phyloP scores from a whole-genome alignment of 2,888 invertebrate species.

The Chaitophorus viminalis region DNA sequence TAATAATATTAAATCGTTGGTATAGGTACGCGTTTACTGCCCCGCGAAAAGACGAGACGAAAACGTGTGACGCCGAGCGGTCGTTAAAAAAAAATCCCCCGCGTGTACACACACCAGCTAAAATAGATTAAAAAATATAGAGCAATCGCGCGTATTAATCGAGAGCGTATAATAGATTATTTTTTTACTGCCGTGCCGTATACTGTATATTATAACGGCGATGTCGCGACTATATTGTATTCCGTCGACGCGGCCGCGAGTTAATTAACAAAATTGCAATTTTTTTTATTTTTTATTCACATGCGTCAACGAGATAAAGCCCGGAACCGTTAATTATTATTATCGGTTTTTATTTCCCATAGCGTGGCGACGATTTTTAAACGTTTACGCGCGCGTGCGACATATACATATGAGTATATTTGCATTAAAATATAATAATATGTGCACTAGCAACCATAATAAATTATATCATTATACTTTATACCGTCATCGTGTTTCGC shows the following conservation, averaged over 20 bases:
- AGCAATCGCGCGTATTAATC: neutral
- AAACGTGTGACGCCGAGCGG: neutral
- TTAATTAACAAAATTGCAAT: conserved; percentile 49
- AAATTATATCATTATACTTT: no score
- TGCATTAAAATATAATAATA: neutral
- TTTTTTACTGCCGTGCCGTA: conserved; percentile 5
- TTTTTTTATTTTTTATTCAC: neutral
- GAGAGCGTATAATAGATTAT: neutral
- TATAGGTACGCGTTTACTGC: neutral
- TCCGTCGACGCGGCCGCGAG: neutral
- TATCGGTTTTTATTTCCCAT: conserved; percentile 17
- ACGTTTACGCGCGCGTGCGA: neutral
- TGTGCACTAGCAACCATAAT: neutral
- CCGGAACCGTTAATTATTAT: conserved; percentile 4
- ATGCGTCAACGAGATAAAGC: conserved; percentile 17
- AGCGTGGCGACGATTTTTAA: neutral
- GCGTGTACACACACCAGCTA: neutral
- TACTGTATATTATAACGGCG: neutral
- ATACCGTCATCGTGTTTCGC: neutral
- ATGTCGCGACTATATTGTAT: neutral
- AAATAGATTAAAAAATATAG: neutral
- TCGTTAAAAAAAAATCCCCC: neutral
- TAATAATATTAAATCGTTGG: no score
- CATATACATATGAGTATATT: no score
- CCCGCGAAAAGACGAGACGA: neutral